Conservation (phyloP, 2,113 vertebrate genomes). For the Micromys minutus region DNA sequence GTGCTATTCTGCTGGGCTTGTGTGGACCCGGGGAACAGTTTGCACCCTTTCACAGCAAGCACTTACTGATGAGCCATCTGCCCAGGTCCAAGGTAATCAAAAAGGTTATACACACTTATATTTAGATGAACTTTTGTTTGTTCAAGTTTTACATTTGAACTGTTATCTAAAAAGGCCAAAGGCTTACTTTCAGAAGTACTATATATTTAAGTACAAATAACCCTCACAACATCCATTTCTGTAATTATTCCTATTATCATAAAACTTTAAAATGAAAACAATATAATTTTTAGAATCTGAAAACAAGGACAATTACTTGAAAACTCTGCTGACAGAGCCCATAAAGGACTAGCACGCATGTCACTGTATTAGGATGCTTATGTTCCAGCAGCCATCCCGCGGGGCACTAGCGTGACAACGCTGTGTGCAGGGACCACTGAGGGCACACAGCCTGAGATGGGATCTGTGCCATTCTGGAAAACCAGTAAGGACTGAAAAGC, state of each 20-base stretch:
- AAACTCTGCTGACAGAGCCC: background rate
- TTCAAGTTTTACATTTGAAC: background rate
- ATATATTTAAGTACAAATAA: background rate
- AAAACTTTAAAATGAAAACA: constrained; percentile 4
- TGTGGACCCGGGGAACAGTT: no score
- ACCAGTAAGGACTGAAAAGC: background rate
- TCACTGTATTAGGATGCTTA: background rate
- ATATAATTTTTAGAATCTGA: background rate
- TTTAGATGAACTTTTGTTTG: background rate
- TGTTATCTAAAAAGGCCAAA: constrained; percentile 3
- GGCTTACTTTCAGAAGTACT: background rate
- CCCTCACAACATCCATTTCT: background rate
- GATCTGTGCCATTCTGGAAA: background rate
- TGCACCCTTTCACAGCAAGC: background rate
- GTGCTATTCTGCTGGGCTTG: background rate
- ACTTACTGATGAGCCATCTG: background rate
- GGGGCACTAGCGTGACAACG: background rate
- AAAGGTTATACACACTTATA: background rate
- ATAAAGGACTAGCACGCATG: background rate
- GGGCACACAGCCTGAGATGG: rapidly evolving
- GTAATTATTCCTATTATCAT: background rate
- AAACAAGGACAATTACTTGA: background rate
- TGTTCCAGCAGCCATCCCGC: background rate
- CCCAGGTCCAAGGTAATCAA: background rate
- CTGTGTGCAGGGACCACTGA: rapidly evolving